A percentile compares a stretch with the other conserved stretches of the same genome.
phyloP scores from a whole-genome alignment of 2,888 invertebrate genomes.

The Agapostemon virescens region DNA sequence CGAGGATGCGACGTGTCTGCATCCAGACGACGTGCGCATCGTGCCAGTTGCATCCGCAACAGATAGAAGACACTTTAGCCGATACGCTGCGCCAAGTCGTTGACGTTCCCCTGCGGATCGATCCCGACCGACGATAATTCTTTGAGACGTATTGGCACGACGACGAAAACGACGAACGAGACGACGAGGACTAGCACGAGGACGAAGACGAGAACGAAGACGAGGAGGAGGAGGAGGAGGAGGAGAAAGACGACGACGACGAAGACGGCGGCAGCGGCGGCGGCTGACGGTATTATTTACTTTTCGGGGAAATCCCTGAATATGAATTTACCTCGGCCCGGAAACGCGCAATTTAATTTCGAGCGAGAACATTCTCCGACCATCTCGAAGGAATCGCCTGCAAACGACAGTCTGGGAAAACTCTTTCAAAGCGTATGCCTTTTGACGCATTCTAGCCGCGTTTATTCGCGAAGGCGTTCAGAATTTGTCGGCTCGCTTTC shows the following conservation, averaged over 20 bases:
- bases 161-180: not conserved
- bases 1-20: slow-evolving; percentile 64
- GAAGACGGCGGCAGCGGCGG: not conserved
- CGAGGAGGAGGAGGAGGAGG: not conserved
- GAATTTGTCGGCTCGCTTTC: not conserved
- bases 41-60: slow-evolving; percentile 65
- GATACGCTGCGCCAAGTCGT: slow-evolving; percentile 64
- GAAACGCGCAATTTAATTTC: slow-evolving; percentile 11
- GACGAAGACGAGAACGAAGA: not conserved
- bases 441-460: no score
- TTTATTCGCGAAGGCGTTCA: not conserved
- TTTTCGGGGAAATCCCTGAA: slow-evolving; percentile 20
- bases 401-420: not conserved
- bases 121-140: slow-evolving; percentile 57
- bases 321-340: not conserved
- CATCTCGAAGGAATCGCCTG: not conserved
- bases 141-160: slow-evolving; percentile 36
- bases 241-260: not conserved
- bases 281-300: slow-evolving; percentile 50
- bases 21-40: slow-evolving; percentile 51
- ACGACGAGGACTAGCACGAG: not conserved
- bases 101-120: slow-evolving; percentile 60
- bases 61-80: slow-evolving; percentile 69
- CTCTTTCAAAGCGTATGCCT: not conserved
- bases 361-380: not conserved